Conservation (phyloP, 2,888 invertebrate species). For the Eustalomyia histrio region DNA sequence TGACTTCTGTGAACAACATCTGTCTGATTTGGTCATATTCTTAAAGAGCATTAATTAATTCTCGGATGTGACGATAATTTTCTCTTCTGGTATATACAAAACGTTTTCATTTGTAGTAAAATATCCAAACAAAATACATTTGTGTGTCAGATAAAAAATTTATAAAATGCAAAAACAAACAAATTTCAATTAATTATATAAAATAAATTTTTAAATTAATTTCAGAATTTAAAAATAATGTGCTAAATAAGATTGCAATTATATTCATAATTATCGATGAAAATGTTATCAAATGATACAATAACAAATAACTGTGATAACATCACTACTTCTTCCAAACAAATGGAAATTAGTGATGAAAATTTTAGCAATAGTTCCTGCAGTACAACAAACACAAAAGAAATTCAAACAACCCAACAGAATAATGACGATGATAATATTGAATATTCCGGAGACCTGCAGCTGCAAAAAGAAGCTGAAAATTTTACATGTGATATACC, state of each 20-base stretch:
- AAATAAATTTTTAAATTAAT: conserved; percentile 9
- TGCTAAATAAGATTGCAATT: conserved; percentile 15
- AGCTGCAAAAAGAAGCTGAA: conserved; percentile 23
- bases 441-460: not conserved
- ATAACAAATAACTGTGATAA: conserved; percentile 49
- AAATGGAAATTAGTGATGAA: conserved; percentile 24
- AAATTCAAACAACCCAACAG: not conserved
- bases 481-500: conserved; percentile 34
- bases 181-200: too few species aligned
- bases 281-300: conserved; percentile 38
- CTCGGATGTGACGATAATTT: too few species aligned
- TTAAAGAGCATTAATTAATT: too few species aligned
- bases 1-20: too few species aligned
- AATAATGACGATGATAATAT: conserved; percentile 10
- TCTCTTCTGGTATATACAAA: too few species aligned
- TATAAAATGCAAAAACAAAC: too few species aligned
- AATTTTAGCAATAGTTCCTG: conserved; percentile 38
- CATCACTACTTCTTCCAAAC: not conserved
- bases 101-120: too few species aligned
- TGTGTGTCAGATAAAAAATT: too few species aligned
- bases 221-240: conserved; percentile 33
- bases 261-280: conserved; percentile 3
- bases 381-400: conserved; percentile 29
- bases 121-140: too few species aligned
- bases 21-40: too few species aligned